phyloP scores from a whole-genome alignment of 2,797 vertebrate species.

The Spinibarbus caldwelli region DNA sequence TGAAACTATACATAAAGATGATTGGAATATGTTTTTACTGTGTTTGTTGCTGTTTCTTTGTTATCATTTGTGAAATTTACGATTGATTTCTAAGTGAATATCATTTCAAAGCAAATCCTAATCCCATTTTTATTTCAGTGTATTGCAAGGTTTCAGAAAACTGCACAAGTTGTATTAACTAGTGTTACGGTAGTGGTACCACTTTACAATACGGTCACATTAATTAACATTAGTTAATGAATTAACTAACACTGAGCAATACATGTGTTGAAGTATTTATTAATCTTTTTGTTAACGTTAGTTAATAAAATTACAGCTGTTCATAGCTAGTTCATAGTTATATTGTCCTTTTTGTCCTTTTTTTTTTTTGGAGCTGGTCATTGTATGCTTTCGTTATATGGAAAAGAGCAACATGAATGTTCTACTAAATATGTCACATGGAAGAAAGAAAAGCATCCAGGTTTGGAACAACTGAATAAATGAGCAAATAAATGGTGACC shows the following conservation, averaged over 20 bases:
- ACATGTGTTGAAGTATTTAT: background rate
- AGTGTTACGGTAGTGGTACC: background rate
- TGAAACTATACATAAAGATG: too few species aligned
- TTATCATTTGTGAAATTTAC: background rate
- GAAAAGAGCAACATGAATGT: background rate
- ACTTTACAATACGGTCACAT: background rate
- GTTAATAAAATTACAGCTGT: too few species aligned
- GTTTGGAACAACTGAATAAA: background rate
- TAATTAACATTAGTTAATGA: background rate
- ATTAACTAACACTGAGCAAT: background rate
- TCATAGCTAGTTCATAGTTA: background rate
- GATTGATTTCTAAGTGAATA: background rate
- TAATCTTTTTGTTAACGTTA: background rate
- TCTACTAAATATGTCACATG: background rate
- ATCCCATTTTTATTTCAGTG: too few species aligned
- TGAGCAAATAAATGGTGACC: background rate
- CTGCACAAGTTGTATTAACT: too few species aligned
- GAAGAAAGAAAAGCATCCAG: background rate
- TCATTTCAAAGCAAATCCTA: background rate
- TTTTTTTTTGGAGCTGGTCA: background rate
- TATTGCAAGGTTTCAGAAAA: too few species aligned
- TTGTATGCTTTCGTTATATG: background rate
- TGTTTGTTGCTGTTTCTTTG: background rate
- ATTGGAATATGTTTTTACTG: background rate
- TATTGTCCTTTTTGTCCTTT: background rate